phyloP scores from a whole-genome alignment of 2,113 vertebrate species.

The Myrmophylax atrothorax region DNA sequence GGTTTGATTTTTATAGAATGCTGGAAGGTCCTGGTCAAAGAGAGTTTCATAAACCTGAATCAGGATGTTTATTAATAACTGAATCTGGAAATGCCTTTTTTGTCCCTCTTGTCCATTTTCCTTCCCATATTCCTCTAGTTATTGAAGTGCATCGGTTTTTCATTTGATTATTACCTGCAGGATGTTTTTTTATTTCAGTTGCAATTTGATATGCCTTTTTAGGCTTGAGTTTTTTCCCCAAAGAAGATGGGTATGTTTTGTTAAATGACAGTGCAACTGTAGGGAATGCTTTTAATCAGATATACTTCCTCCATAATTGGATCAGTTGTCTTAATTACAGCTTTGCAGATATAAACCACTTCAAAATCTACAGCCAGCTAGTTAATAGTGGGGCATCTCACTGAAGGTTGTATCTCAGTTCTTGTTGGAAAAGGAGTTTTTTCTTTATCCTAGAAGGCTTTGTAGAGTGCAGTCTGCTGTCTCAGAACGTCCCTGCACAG shows the following conservation, averaged over 20 bases:
- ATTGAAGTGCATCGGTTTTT: not conserved
- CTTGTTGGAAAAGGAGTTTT: not conserved
- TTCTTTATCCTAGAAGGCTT: not conserved
- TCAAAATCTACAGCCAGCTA: not conserved
- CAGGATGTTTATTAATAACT: not conserved
- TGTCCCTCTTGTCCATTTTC: not conserved
- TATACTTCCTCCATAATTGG: not conserved
- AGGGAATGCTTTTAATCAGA: not conserved
- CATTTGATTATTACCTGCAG: not conserved
- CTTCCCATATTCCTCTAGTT: not conserved
- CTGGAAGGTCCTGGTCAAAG: not conserved
- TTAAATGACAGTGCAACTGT: not conserved
- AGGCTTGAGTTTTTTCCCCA: not conserved
- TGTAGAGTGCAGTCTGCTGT: not conserved
- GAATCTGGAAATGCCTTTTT: not conserved
- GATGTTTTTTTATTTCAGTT: not conserved
- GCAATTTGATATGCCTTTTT: not conserved
- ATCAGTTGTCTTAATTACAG: not conserved
- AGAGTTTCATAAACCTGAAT: not conserved
- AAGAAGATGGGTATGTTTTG: not conserved
- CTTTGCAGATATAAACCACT: not conserved
- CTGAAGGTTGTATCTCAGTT: not conserved
- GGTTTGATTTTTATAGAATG: not conserved
- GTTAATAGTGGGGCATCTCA: not conserved
- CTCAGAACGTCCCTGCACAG: fast-evolving